Base-by-base conservation (phyloP, 2,888 invertebrate species). In the Phymatocera aterrima region DNA sequence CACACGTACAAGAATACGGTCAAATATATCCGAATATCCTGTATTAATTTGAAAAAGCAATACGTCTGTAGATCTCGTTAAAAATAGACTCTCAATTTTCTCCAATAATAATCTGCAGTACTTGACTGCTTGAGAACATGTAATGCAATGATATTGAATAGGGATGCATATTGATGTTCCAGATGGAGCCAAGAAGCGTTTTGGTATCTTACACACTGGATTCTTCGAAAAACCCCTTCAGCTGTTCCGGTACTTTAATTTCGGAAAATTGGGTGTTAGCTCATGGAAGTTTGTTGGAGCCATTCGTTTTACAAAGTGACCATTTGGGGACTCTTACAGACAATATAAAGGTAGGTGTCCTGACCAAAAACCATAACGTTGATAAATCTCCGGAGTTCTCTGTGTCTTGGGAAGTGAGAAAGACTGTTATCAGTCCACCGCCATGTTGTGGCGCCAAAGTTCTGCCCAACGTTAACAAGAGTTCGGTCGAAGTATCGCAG, bases 221-320 rank as follows among this genome's bases (percentile, higher is more conserved):
- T 72, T 77, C 46, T 21, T 28, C 72, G 74, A 74, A 65, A 43
- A 18, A 60, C n/a, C 54, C 91, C 0, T 92, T 92, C 3, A 91
- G 93, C 1, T 91, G 92, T 0, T 93, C 93, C 2, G 93, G 93
- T 21, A 91, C 93, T 82, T 91, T 90, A 80, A 92, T 93, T 87
- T 91, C 91, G 68, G 87, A 91, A n/a, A 88, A 92, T 24, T 92
- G 92, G 92, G 91, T 93, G 40, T 87, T 93, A 4, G 92, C 92
- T 0, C 93, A 93, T 82, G 93, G 93, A 2, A 92, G 92, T 34
- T 90, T 92, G 12, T 88, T 93, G 18, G 91, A 91, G 0, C 91
- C 92, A 0, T 82, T 91, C n/a, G 90, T 91, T 82, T 91, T 92
- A 80, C 91, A 91, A 0, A 87, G 89, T 34, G 84, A 90, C 5